Evolutionary conservation across 2,888 invertebrate genomes (phyloP).

Genomic region (Troides aeacus): DNA sequence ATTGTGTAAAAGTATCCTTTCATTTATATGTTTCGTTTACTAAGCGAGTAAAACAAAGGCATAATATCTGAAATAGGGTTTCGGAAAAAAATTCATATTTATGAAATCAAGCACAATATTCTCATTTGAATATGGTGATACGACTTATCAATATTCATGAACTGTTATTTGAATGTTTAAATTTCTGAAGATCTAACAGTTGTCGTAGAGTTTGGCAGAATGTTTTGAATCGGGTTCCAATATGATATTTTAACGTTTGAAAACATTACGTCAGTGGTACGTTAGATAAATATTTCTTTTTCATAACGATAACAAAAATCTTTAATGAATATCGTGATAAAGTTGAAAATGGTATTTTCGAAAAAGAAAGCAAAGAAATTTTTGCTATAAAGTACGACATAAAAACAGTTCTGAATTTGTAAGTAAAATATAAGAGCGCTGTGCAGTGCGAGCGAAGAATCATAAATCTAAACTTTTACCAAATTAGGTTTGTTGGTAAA

Average conservation of each 20-base stretch:
- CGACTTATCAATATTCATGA: background rate
- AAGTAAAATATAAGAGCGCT: background rate
- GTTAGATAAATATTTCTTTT: background rate
- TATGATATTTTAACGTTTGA: background rate
- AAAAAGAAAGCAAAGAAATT: too few species aligned
- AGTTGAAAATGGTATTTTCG: too few species aligned
- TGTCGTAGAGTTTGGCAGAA: background rate
- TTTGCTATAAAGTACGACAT: too few species aligned
- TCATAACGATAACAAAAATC: background rate
- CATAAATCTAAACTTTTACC: constrained; percentile 12
- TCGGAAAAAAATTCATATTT: too few species aligned
- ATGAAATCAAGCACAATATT: too few species aligned
- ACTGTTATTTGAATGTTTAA: background rate
- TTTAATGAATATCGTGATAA: background rate
- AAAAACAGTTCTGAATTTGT: too few species aligned
- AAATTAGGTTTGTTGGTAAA: constrained; percentile 10
- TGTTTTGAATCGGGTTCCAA: background rate
- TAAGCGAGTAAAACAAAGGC: too few species aligned
- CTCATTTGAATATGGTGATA: background rate
- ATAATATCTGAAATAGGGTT: too few species aligned
- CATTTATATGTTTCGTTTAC: too few species aligned
- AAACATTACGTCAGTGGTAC: background rate
- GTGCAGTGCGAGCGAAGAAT: background rate
- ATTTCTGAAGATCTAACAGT: background rate
- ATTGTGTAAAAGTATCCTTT: too few species aligned